phyloP scores from a whole-genome alignment of 53 echinoderm and acorn worm genomes.

The Echinarachnius parma region DNA sequence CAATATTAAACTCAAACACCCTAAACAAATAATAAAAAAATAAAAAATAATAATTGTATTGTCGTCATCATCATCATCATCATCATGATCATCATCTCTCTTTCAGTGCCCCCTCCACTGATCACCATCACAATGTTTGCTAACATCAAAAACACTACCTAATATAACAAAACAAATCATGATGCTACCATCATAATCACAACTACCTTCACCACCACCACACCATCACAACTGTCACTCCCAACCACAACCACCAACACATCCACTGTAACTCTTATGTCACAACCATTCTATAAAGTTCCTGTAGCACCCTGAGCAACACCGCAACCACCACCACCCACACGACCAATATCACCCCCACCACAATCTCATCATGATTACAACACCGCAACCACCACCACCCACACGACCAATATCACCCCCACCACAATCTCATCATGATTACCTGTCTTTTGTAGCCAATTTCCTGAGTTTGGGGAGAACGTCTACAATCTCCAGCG shows the following conservation, averaged over 20 bases:
- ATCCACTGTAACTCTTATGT: too few relatives aligned
- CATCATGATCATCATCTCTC: background rate
- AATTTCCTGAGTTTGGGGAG: slow-evolving; percentile 78
- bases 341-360: background rate
- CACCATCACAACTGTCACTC: background rate
- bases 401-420: background rate
- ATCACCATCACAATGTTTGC: background rate
- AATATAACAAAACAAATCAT: background rate
- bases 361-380: background rate
- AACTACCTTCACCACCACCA: background rate
- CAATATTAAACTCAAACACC: too few relatives aligned
- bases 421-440: background rate
- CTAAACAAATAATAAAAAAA: background rate
- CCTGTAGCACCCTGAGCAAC: background rate
- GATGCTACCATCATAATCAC: background rate
- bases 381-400: background rate
- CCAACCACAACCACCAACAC: background rate
- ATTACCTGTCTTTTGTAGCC: slow-evolving; percentile 89
- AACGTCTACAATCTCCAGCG: slow-evolving; percentile 57
- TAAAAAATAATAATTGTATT: background rate
- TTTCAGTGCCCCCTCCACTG: too few relatives aligned
- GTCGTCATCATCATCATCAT: background rate
- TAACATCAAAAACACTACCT: background rate
- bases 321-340: background rate
- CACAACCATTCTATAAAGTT: too few relatives aligned